Percentiles rank a stretch among this genome's conserved stretches.
phyloP scores from a whole-genome alignment of 2,888 invertebrate genomes.

The Rhabditoides inermis region DNA sequence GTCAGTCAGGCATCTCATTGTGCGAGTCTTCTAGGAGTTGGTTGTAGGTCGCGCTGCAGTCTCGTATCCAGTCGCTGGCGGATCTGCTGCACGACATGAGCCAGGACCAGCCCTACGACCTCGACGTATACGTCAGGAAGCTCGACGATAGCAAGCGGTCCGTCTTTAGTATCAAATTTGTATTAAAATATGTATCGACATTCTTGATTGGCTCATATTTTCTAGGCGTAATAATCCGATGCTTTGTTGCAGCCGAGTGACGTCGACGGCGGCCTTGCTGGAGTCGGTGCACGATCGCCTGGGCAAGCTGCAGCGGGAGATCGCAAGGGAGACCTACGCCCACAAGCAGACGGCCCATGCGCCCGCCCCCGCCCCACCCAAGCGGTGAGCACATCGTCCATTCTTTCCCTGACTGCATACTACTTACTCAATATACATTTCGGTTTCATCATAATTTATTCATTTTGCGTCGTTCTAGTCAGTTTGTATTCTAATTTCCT shows the following conservation, averaged over 20 bases:
- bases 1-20: constrained; percentile 1
- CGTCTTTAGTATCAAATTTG: not conserved
- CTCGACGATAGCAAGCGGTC: constrained; percentile 33
- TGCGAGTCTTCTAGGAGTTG: not conserved
- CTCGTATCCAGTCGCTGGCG: constrained; percentile 6
- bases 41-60: constrained; percentile 5
- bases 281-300: constrained; percentile 30
- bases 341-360: constrained; percentile 8
- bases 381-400: not conserved
- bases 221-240: too few relatives aligned
- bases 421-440: too few relatives aligned
- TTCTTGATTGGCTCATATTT: constrained; percentile 1
- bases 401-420: too few relatives aligned
- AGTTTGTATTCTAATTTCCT: too few relatives aligned
- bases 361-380: constrained; percentile 12
- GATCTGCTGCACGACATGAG: constrained; percentile 24
- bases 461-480: too few relatives aligned
- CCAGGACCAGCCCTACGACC: constrained; percentile 33
- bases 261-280: constrained; percentile 11
- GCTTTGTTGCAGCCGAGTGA: constrained; percentile 6
- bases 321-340: constrained; percentile 32
- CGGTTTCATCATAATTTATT: too few relatives aligned
- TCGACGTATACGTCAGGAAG: constrained; percentile 33
- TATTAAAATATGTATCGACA: not conserved
- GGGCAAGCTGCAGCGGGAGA: constrained; percentile 31